A percentile compares a stretch with the other conserved stretches of the same genome.
Evolutionary conservation across 2,888 invertebrate species (phyloP).

Genomic region (Sepiola atlantica): DNA sequence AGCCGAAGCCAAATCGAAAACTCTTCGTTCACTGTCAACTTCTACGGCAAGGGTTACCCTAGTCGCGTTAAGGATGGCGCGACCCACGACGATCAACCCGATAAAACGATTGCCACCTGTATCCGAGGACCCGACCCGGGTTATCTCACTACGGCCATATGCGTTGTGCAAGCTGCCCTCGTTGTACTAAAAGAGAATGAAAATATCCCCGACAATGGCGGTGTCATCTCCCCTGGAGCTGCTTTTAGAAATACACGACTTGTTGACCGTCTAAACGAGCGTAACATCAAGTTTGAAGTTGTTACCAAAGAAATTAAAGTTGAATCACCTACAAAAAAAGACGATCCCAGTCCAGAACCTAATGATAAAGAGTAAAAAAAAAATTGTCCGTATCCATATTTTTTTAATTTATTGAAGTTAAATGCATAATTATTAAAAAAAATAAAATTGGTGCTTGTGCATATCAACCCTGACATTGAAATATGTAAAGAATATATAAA

Average conservation of each 20-base stretch:
- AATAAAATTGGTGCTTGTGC: too few relatives aligned
- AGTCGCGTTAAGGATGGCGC: slow-evolving; percentile 79
- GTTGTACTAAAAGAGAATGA: slow-evolving; percentile 84
- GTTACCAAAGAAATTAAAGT: slow-evolving; percentile 54
- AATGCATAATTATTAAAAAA: too few relatives aligned
- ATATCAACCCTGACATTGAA: too few relatives aligned
- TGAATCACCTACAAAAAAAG: background rate
- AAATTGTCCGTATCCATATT: too few relatives aligned
- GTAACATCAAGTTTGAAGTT: slow-evolving; percentile 77
- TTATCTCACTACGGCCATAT: slow-evolving; percentile 87
- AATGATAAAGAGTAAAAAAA: too few relatives aligned
- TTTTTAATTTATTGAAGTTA: too few relatives aligned
- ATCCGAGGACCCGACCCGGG: slow-evolving; percentile 82
- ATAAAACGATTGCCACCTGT: slow-evolving; percentile 63
- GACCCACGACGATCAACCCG: slow-evolving; percentile 78
- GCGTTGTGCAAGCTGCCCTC: slow-evolving; percentile 83
- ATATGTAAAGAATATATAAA: too few relatives aligned
- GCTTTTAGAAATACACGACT: slow-evolving; percentile 89
- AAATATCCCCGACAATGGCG: slow-evolving; percentile 88
- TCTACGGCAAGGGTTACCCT: slow-evolving; percentile 88
- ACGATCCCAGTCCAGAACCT: background rate
- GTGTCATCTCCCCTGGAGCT: slow-evolving; percentile 88
- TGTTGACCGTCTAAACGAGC: slow-evolving; percentile 83
- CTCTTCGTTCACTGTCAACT: slow-evolving; percentile 80
- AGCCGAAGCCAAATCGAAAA: slow-evolving; percentile 78